Evolutionary conservation across 2,113 vertebrate species (phyloP).

Genomic region (Forbesichthys agassizii): DNA sequence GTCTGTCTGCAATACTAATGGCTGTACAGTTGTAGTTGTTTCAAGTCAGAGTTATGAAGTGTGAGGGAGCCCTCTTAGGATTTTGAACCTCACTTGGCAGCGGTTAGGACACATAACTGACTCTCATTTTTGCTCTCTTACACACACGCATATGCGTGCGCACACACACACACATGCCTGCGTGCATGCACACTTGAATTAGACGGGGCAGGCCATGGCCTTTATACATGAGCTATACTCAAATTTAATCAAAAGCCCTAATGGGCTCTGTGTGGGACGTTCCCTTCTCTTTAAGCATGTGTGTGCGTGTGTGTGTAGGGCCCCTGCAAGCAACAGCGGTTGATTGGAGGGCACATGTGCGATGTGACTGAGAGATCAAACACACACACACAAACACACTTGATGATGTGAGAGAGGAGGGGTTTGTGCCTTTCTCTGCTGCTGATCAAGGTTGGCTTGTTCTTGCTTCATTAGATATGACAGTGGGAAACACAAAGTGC

Average conservation of each 20-base stretch:
- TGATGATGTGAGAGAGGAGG: slow-evolving; percentile 89
- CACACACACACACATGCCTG: slow-evolving; percentile 10
- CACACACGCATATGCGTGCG: slow-evolving; percentile 4
- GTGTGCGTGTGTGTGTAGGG: slow-evolving; percentile 24
- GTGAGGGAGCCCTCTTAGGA: slow-evolving; percentile 63
- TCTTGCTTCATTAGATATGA: slow-evolving; percentile 87
- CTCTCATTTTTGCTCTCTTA: slow-evolving; percentile 48
- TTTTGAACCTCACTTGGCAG: slow-evolving; percentile 65
- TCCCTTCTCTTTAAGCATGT: slow-evolving; percentile 22
- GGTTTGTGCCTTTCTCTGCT: slow-evolving; percentile 77
- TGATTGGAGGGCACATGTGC: slow-evolving; percentile 87
- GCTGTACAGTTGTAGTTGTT: slow-evolving; percentile 64
- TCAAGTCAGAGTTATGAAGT: slow-evolving; percentile 75
- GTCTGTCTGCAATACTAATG: slow-evolving; percentile 51
- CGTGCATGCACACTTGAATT: slow-evolving; percentile 24
- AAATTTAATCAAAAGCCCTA: slow-evolving; percentile 72
- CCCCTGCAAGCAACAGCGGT: slow-evolving; percentile 80
- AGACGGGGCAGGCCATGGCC: slow-evolving; percentile 45
- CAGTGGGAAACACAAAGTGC: slow-evolving; percentile 55
- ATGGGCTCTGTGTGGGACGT: slow-evolving; percentile 59
- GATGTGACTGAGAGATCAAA: slow-evolving; percentile 98
- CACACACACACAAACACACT: slow-evolving; percentile 85
- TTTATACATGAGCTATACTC: slow-evolving; percentile 59
- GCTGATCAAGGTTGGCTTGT: slow-evolving; percentile 89
- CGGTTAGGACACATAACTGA: slow-evolving; percentile 58